Evolutionary conservation across 2,888 invertebrate species (phyloP), one percentile per base, ranked within the genome.

Genomic region (Mesoligia furuncula): DNA sequence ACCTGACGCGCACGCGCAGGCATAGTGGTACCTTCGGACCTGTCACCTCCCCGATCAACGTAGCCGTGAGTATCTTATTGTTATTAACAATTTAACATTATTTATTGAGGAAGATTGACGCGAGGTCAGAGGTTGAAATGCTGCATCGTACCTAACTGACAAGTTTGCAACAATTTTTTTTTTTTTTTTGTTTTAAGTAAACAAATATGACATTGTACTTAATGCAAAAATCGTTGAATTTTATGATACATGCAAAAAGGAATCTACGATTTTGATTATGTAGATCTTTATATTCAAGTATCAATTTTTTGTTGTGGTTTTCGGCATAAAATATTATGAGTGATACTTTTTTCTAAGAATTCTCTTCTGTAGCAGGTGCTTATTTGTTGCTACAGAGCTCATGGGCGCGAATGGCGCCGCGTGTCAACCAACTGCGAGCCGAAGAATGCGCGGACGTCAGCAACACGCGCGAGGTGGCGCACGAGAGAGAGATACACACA

Each of bases 21-120:
- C 99, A 99, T 95, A 99, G 99, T 80, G 98, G 99, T 79, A 99
- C 99, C 95, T 98, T 98, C 95, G 98, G 98, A 92, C 98, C 98
- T 67, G 95, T 97, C 67, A 96, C 97, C 54, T 96, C 96, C 31
- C 94, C 95, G 11, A 90, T 93, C 57, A 93, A 90, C 78, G 83
- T 92, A 80, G 88, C 91, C 42, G 88, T 88, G 74, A 90, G 89
- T 83, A 62, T 75, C n/a, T 42, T 42, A 11, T 51, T 17, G 31
- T 76, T 65, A 20, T 61, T 79, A 31, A 57, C n/a, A 59, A 59
- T 65, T 31, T 48, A 57, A 64, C 13, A 48, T 48, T 61, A 39
- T 36, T 62, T 51, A 66, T 66, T 77, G 51, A 78, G 24, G 31
- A 68, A 79, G 79, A 79, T 80, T 84, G 80, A 80, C 84, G 57